Evolutionary conservation across 2,888 invertebrate genomes (phyloP), one percentile per base, ranked within the genome.

Genomic region (Endotricha flammealis): DNA sequence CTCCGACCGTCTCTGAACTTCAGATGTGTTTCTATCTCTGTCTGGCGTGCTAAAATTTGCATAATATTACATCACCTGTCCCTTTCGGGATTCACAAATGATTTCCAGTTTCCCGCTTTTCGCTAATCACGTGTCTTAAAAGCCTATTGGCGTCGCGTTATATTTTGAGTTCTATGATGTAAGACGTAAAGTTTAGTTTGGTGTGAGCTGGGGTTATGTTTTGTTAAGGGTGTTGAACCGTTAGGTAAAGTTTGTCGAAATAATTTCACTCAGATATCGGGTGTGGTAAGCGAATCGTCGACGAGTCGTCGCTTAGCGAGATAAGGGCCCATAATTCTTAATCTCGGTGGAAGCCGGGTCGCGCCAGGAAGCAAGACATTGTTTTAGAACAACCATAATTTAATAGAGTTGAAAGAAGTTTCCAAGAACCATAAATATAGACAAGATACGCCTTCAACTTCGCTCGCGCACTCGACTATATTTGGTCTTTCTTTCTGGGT

Each of bases 91-190:
- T 71, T 77, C 76, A 70, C 75, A 79, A 85, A 85, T 82, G 81
- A 82, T 85, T 85, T 79, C 74, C 83, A 75, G 77, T 78, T 77
- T 80, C 78, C 77, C 72, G 77, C 72, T 77, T 76, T 77, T 69
- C 79, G 69, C 77, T 82, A 81, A 82, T 82, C 80, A 81, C 79
- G 69, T 66, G 75, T 69, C 77, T 68, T 64, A 64, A 71, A 65
- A 59, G 56, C 67, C 55, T 32, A 30, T 36, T 16, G 17, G 27
- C 30, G 12, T 29, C 17, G 20, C 40, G 32, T 44, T 47, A 23
- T 29, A 60, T 64, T 60, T 52, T 50, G 46, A 52, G 51, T 65
- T 53, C 55, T 74, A 47, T 38, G 20, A 1, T n/a, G 23, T 13
- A 30, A 41, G 36, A 14, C 12, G 42, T 62, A 69, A 46, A 53